A percentile compares a stretch with the other conserved stretches of the same genome.
Conservation (phyloP, 2,113 vertebrate species). For the Thamnophis sirtalis region DNA sequence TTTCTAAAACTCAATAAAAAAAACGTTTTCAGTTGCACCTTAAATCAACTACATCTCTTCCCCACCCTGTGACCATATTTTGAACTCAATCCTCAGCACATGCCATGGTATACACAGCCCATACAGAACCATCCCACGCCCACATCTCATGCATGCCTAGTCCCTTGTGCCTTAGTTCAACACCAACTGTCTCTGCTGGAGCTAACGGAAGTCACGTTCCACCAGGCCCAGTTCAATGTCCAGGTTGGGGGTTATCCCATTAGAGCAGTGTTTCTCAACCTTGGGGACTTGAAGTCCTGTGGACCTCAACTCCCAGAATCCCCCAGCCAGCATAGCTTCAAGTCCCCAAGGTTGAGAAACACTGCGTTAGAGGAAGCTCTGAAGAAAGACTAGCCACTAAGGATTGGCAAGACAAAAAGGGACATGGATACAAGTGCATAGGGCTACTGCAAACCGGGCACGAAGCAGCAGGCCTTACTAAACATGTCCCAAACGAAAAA, state of each 20-base stretch:
- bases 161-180: neutral
- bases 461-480: neutral
- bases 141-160: neutral
- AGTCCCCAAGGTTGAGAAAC: too few species aligned
- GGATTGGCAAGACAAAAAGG: neutral
- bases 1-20: neutral
- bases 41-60: neutral
- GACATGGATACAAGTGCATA: neutral
- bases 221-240: neutral
- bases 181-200: neutral
- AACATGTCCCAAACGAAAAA: neutral
- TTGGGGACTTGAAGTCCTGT: too few species aligned
- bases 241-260: neutral
- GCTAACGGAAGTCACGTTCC: neutral
- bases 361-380: neutral
- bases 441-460: neutral
- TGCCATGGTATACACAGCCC: neutral
- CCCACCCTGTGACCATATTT: neutral
- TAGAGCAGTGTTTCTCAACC: too few species aligned
- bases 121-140: neutral
- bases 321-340: too few species aligned
- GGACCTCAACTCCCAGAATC: too few species aligned
- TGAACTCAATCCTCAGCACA: neutral
- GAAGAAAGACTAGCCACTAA: neutral
- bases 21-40: neutral